Conservation (phyloP, 2,888 invertebrate species). For the Palloptera scutellata region DNA sequence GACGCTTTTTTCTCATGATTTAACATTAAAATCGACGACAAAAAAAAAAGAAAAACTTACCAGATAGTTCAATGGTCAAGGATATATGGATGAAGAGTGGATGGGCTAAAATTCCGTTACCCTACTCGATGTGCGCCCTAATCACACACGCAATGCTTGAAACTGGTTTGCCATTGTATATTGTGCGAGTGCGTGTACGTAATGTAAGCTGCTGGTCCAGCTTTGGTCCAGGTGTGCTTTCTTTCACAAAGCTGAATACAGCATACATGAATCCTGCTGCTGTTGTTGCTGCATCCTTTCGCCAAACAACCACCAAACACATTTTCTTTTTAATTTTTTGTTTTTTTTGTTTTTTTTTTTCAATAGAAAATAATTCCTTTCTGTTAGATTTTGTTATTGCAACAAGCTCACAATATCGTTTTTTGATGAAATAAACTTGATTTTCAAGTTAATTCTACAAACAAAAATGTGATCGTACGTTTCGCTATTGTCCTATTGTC, state of each 20-base stretch:
- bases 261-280: conserved; percentile 21
- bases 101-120: conserved; percentile 44
- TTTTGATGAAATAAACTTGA: conserved; percentile 56
- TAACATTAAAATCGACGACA: conserved; percentile 9
- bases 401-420: conserved; percentile 29
- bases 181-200: not conserved
- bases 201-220: conserved; percentile 36
- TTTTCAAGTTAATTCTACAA: conserved; percentile 47
- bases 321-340: conserved; percentile 28
- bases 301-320: conserved; percentile 40
- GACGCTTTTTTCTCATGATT: conserved; percentile 47
- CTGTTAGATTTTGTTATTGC: conserved; percentile 40
- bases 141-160: conserved; percentile 8
- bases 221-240: conserved; percentile 44
- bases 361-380: conserved; percentile 33
- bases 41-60: conserved; percentile 37
- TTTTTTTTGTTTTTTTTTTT: conserved; percentile 20
- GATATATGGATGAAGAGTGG: conserved; percentile 47
- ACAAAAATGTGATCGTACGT: not conserved
- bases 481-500: conserved; percentile 23
- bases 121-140: conserved; percentile 31
- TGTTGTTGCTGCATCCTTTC: conserved; percentile 30
- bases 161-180: conserved; percentile 26
- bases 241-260: conserved; percentile 5
- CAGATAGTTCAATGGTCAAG: conserved; percentile 60